phyloP scores from a whole-genome alignment of 2,113 vertebrate genomes.

The Gopherus flavomarginatus region DNA sequence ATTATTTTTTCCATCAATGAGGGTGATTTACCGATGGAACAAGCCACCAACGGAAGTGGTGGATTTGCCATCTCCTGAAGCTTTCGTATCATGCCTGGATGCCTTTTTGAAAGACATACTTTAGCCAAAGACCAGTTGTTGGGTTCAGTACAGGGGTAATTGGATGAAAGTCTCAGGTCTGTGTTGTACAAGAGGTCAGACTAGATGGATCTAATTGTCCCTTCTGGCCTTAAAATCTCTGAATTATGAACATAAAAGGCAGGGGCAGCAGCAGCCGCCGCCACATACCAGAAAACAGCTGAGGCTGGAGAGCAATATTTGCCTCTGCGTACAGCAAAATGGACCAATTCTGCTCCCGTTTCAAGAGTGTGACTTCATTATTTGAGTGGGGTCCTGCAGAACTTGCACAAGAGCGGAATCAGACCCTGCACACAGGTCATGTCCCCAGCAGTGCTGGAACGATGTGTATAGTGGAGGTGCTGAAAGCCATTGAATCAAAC shows the following conservation, averaged over 20 bases:
- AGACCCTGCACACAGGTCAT: neutral
- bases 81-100: neutral
- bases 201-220: neutral
- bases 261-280: neutral
- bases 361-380: neutral
- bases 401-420: neutral
- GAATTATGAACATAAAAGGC: neutral
- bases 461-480: no score
- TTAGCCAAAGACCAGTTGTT: neutral
- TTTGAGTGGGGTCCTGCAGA: neutral
- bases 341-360: no score
- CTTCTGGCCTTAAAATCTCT: neutral
- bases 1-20: neutral
- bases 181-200: neutral
- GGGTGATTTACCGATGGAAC: neutral
- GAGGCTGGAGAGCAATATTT: neutral
- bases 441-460: no score
- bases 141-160: neutral
- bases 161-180: neutral
- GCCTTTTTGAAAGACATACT: neutral
- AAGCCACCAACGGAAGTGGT: neutral
- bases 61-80: neutral
- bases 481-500: no score
- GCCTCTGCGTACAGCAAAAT: neutral
- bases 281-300: neutral